Evolutionary conservation across 2,797 vertebrate species (phyloP).

Genomic region (Halcyon leucocephala): DNA sequence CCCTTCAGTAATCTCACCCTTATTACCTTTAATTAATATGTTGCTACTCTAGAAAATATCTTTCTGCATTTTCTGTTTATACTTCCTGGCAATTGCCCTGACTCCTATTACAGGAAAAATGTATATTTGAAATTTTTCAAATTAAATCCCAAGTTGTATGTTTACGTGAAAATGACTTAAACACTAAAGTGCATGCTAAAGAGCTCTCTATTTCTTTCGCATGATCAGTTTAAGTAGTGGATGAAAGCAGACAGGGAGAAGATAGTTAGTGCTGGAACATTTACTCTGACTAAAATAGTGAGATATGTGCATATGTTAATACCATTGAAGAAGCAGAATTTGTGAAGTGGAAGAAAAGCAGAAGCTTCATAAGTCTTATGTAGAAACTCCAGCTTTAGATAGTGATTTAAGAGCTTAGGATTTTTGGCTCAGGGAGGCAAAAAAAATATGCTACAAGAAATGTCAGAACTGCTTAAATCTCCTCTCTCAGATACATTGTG

Average conservation of each 20-base stretch:
- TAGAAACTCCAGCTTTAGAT: background rate
- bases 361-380: background rate
- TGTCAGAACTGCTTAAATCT: slow-evolving; percentile 14
- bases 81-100: background rate
- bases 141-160: background rate
- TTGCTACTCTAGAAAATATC: background rate
- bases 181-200: background rate
- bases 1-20: background rate
- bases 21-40: background rate
- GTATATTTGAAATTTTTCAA: background rate
- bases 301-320: slow-evolving; percentile 4
- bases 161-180: background rate
- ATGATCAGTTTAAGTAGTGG: background rate
- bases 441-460: background rate
- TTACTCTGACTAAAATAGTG: background rate
- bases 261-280: slow-evolving; percentile 31
- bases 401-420: background rate
- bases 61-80: background rate
- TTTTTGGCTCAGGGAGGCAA: slow-evolving; percentile 25
- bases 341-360: slow-evolving; percentile 38
- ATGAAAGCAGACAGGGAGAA: slow-evolving; percentile 1
- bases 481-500: background rate
- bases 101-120: background rate
- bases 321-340: background rate
- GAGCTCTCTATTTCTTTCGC: background rate